Conservation (phyloP, 1,140 invertebrate genomes). For the Dendrolimus punctatus region DNA sequence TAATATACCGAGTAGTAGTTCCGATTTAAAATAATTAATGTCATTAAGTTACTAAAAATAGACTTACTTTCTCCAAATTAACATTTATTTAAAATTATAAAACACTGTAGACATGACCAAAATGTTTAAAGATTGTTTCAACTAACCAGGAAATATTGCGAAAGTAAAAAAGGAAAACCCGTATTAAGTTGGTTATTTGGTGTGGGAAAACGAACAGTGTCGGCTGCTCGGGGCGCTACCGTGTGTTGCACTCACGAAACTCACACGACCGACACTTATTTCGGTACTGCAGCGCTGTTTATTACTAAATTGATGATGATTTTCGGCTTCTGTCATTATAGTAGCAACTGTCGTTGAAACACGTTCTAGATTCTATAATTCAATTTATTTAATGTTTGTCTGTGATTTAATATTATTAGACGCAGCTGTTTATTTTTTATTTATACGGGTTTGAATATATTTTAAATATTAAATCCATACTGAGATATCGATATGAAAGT, state of each 20-base stretch:
- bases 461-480: too few species aligned
- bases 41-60: too few species aligned
- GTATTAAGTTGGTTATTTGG: background rate
- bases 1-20: too few species aligned
- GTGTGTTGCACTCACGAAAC: constrained; percentile 57
- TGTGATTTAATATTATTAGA: constrained; percentile 16
- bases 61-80: too few species aligned
- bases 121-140: too few species aligned
- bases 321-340: constrained; percentile 54
- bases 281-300: constrained; percentile 38
- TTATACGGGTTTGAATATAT: too few species aligned
- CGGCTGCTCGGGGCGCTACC: constrained; percentile 51
- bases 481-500: too few species aligned
- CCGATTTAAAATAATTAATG: too few species aligned
- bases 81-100: too few species aligned
- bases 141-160: background rate
- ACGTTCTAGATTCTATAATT: constrained; percentile 4
- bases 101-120: too few species aligned
- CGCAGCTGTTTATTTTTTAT: constrained; percentile 1
- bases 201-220: constrained; percentile 46
- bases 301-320: constrained; percentile 40
- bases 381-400: constrained; percentile 19
- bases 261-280: constrained; percentile 37
- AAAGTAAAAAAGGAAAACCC: too few species aligned
- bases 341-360: constrained; percentile 11